Conservation (phyloP, 2,888 invertebrate genomes). For the Drosophila bunnanda region DNA sequence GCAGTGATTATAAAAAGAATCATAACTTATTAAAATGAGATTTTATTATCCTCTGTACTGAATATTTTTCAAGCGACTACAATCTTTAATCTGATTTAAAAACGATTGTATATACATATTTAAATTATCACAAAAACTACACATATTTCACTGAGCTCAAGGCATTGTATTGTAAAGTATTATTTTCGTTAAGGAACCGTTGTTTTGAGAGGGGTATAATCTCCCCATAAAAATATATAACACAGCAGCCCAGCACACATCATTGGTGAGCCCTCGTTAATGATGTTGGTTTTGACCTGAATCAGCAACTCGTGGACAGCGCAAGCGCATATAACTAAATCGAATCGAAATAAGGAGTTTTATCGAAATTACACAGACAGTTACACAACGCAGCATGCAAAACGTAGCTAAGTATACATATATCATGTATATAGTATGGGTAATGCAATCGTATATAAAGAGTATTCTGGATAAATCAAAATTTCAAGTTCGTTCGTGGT, state of each 20-base stretch:
- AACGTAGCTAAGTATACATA: constrained; percentile 61
- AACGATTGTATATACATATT: not conserved
- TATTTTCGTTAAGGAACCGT: not conserved
- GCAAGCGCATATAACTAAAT: constrained; percentile 25
- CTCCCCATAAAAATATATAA: not conserved
- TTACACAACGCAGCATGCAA: constrained; percentile 74
- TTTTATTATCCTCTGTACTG: not conserved
- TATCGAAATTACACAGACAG: constrained; percentile 63
- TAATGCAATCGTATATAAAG: constrained; percentile 7
- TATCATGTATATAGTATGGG: constrained; percentile 10
- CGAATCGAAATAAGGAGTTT: constrained; percentile 40
- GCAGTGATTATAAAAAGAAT: not conserved
- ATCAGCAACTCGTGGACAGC: constrained; percentile 41
- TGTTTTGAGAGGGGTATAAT: not conserved
- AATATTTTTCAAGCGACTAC: not conserved
- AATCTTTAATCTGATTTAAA: not conserved
- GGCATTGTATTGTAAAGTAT: not conserved
- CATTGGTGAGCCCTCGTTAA: constrained; percentile 24
- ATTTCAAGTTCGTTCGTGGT: constrained; percentile 17
- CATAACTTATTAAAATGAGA: not conserved
- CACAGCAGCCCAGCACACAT: constrained; percentile 51
- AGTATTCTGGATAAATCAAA: constrained; percentile 36
- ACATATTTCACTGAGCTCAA: not conserved
- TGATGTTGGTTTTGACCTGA: constrained; percentile 2
- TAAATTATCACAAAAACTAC: not conserved